These are phyloP conservation scores for Centropus bengalensis DNA, from an alignment of 2,113 vertebrate genomes.

Conservation along the genomic window DNA sequence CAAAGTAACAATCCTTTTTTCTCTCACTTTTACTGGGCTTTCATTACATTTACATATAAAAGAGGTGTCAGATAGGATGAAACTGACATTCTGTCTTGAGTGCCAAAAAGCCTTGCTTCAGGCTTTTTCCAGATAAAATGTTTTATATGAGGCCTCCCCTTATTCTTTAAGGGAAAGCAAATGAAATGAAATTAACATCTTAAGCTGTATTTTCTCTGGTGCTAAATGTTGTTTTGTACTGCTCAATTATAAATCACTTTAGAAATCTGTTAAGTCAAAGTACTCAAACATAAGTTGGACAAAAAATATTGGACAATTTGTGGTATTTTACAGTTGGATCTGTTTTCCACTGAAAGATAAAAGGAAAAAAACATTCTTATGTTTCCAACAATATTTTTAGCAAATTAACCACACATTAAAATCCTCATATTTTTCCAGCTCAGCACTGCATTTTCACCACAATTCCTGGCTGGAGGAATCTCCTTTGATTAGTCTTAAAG, in stretches of 20 bases:
- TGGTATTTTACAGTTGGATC: conserved; percentile 4
- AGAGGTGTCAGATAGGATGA: background rate
- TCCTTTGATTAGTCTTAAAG: background rate
- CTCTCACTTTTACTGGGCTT: background rate
- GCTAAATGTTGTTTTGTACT: background rate
- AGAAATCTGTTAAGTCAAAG: background rate
- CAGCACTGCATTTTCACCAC: background rate
- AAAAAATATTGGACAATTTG: conserved; percentile 4
- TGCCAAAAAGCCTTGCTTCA: background rate
- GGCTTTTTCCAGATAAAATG: conserved; percentile 9
- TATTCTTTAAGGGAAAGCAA: conserved; percentile 21
- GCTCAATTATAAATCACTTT: background rate
- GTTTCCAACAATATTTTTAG: conserved; percentile 55
- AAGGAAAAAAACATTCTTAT: background rate
- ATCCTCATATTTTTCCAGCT: background rate
- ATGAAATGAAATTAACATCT: background rate
- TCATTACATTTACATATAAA: background rate
- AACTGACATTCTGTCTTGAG: background rate
- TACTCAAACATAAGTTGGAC: background rate
- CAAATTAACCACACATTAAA: conserved; percentile 55
- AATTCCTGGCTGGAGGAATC: background rate
- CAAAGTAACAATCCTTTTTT: background rate
- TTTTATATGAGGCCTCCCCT: background rate
- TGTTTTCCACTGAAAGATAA: conserved; percentile 35
- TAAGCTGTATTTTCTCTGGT: background rate